Evolutionary conservation across 1,140 invertebrate species (phyloP).

Genomic region (Pseudomyrmex flavicornis): DNA sequence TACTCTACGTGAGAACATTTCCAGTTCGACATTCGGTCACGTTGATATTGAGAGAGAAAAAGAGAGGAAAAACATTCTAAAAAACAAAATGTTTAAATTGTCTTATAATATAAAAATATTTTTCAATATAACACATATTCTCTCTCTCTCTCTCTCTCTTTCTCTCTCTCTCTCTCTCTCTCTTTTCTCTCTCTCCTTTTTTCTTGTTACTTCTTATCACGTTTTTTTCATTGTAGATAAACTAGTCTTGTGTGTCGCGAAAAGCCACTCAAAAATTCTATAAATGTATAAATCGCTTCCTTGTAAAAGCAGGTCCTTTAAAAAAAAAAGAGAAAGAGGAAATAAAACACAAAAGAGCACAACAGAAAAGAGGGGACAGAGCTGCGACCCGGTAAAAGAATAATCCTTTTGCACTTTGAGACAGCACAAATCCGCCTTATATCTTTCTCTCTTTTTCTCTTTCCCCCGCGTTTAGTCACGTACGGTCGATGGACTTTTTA

Average conservation of each 20-base stretch:
- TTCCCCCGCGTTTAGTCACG: constrained; percentile 25
- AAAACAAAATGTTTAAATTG: not conserved
- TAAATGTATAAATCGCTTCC: constrained; percentile 78
- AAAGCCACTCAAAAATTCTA: constrained; percentile 81
- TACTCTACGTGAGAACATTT: constrained; percentile 28
- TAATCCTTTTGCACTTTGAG: constrained; percentile 64
- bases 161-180: no score
- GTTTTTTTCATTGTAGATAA: constrained; percentile 12
- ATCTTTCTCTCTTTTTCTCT: not conserved
- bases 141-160: not conserved
- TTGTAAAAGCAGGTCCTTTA: constrained; percentile 76
- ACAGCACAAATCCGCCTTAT: not conserved
- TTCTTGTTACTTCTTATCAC: not conserved
- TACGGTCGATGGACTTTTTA: constrained; percentile 21
- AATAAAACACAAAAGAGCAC: not conserved
- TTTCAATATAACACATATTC: not conserved
- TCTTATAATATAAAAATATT: not conserved
- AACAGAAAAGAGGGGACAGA: constrained; percentile 26
- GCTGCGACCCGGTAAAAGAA: constrained; percentile 54
- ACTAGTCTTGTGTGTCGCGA: constrained; percentile 36
- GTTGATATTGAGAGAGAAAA: not conserved
- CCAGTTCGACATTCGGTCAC: constrained; percentile 39
- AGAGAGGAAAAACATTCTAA: no score
- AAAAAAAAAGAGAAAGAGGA: not conserved
- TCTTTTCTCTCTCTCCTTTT: not conserved